Percentiles rank a stretch among this genome's conserved stretches.
Evolutionary conservation across 2,113 vertebrate species (phyloP).

Genomic region (Tichodroma muraria): DNA sequence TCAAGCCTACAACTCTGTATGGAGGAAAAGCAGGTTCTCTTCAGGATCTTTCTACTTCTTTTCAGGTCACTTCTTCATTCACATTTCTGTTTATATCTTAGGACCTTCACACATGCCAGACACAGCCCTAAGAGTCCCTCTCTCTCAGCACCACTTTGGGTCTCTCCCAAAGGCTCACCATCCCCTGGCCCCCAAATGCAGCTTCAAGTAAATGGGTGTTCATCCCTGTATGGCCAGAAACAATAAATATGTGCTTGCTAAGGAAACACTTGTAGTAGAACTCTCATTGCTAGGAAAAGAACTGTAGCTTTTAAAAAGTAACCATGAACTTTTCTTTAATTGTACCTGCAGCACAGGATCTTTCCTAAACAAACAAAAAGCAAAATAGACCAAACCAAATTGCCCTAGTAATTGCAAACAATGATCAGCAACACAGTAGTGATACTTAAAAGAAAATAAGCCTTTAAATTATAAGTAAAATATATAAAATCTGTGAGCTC

Average conservation of each 20-base stretch:
- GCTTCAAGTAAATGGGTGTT: background rate
- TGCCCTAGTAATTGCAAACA: background rate
- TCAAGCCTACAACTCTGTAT: background rate
- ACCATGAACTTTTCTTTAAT: background rate
- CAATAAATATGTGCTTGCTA: background rate
- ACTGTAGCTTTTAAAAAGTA: background rate
- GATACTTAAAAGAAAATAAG: background rate
- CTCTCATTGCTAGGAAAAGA: background rate
- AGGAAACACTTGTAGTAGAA: background rate
- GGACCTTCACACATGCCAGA: background rate
- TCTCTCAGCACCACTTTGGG: background rate
- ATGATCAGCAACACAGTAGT: background rate
- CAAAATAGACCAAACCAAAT: background rate
- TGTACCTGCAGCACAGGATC: background rate
- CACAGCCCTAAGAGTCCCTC: background rate
- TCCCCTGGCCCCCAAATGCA: rapidly evolving
- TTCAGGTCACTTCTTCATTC: background rate
- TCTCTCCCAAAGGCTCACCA: background rate
- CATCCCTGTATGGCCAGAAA: background rate
- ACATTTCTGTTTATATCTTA: background rate
- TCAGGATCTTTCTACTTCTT: background rate
- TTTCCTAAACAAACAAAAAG: background rate
- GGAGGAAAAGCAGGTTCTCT: background rate
- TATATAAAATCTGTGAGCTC: background rate
- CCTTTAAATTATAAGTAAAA: background rate